A percentile compares a stretch with the other conserved stretches of the same genome.
phyloP scores from a whole-genome alignment of 2,888 invertebrate species.

The Acleris cristana region DNA sequence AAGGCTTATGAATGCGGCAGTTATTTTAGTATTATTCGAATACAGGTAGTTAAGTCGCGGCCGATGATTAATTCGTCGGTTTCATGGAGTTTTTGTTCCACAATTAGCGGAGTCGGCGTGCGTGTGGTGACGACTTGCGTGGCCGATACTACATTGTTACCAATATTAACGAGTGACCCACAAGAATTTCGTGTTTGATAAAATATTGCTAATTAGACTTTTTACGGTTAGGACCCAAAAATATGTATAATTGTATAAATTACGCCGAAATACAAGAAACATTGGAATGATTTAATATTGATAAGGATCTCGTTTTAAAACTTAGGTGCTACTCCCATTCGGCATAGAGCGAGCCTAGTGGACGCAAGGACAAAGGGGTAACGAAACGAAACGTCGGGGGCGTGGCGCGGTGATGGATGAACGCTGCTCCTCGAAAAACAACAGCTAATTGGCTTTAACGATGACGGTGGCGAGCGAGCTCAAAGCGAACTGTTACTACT shows the following conservation, averaged over 20 bases:
- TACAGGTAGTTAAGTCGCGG: slow-evolving; percentile 59
- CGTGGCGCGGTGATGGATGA: slow-evolving; percentile 36
- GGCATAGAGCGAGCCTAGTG: slow-evolving; percentile 11
- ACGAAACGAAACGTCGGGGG: slow-evolving; percentile 32
- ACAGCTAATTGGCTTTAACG: slow-evolving; percentile 32
- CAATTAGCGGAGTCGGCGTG: slow-evolving; percentile 68
- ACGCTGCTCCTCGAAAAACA: slow-evolving; percentile 29
- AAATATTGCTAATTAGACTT: slow-evolving; percentile 71
- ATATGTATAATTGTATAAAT: slow-evolving; percentile 42
- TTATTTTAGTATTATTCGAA: slow-evolving; percentile 64
- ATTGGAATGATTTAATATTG: slow-evolving; percentile 33
- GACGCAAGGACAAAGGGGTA: slow-evolving; percentile 35
- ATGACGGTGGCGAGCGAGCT: slow-evolving; percentile 13
- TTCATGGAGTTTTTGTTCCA: slow-evolving; percentile 77
- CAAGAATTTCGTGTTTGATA: slow-evolving; percentile 63
- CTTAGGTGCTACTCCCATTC: slow-evolving; percentile 9
- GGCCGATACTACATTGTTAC: slow-evolving; percentile 63
- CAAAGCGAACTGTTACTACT: slow-evolving; percentile 11
- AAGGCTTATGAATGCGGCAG: slow-evolving; percentile 57
- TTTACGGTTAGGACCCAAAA: slow-evolving; percentile 49
- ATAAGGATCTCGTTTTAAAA: slow-evolving; percentile 28
- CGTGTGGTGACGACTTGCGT: slow-evolving; percentile 63
- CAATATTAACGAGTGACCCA: slow-evolving; percentile 64
- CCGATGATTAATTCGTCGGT: slow-evolving; percentile 75
- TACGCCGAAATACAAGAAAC: slow-evolving; percentile 41